Evolutionary conservation across 2,113 vertebrate species (phyloP), one percentile per base, ranked within the genome.

Genomic region (Peromyscus polionotus): DNA sequence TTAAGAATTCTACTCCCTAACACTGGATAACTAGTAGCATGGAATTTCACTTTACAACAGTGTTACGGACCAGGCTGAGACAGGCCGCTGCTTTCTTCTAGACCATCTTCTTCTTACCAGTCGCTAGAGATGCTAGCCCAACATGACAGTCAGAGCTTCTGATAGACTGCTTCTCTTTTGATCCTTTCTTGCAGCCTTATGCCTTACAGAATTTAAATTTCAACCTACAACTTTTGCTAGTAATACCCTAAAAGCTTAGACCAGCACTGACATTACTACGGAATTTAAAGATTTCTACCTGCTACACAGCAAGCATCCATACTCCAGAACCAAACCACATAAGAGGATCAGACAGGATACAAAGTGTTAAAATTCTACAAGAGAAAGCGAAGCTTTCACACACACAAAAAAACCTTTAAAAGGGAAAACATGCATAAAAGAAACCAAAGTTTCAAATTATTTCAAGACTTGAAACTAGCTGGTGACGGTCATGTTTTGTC

Each of bases 391-490:
- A 95, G 79, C 19, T 67, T 93, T 76, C 42, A 92, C 51, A 88
- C 28, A 59, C 42, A 63, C 2, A 42, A 42, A 42, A 76, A 54
- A 33, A 87, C 33, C 33, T 81, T 81, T 92, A 72, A 81, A 28
- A 63, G 28, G 39, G 31, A 72, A 96, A 91, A 72, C 36, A 42
- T 4, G 36, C 67, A 3, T n/a, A 57, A 77, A 90, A 16, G 54
- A 94, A 94, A 89, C 11, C 19, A 48, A 92, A 90, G 72, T 81
- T 94, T 95, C 20, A 73, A 51, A 17, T 86, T 54, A 39, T 76
- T 88, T 73, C 80, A 90, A 75, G 45, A 92, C 26, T 26, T 42
- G 51, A 72, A 93, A 92, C 28, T 28, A 36, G 70, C 51, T 16
- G 76, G 59, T 51, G 28, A 67, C 54, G 28, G 7, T 72, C 19